These are phyloP conservation scores for Chymomyza procnemis DNA, from an alignment of 2,888 invertebrate species.

Conservation along the genomic window DNA sequence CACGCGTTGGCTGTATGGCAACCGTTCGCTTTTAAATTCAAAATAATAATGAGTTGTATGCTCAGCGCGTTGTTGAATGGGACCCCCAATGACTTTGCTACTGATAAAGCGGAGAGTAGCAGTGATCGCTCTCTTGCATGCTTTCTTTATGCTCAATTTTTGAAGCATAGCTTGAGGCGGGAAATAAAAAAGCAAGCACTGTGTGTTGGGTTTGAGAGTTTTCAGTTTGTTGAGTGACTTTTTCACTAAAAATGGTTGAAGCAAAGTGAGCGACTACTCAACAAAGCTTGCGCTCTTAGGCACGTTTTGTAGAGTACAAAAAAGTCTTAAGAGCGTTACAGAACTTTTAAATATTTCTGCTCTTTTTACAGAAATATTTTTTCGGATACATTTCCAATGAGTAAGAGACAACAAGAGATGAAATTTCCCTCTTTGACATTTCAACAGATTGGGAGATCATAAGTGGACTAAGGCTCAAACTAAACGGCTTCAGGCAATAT, in stretches of 20 bases:
- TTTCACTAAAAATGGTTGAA: neutral
- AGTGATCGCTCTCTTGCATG: neutral
- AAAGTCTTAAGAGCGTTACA: too few relatives aligned
- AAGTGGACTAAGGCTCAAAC: too few relatives aligned
- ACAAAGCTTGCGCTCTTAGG: too few relatives aligned
- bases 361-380: too few relatives aligned
- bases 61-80: constrained; percentile 20
- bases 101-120: constrained; percentile 43
- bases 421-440: too few relatives aligned
- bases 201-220: neutral
- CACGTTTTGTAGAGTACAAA: too few relatives aligned
- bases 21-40: constrained; percentile 30
- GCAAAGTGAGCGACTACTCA: too few relatives aligned
- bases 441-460: too few relatives aligned
- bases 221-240: neutral
- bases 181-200: neutral
- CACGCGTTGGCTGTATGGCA: constrained; percentile 14
- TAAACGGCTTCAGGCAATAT: too few relatives aligned
- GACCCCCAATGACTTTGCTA: constrained; percentile 37
- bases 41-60: constrained; percentile 37
- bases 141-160: neutral
- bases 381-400: too few relatives aligned
- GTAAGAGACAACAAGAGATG: too few relatives aligned
- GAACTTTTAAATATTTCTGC: too few relatives aligned
- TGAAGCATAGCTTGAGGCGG: constrained; percentile 14